Evolutionary conservation across 2,797 vertebrate genomes (phyloP).

Genomic region (Siniperca obscura): DNA sequence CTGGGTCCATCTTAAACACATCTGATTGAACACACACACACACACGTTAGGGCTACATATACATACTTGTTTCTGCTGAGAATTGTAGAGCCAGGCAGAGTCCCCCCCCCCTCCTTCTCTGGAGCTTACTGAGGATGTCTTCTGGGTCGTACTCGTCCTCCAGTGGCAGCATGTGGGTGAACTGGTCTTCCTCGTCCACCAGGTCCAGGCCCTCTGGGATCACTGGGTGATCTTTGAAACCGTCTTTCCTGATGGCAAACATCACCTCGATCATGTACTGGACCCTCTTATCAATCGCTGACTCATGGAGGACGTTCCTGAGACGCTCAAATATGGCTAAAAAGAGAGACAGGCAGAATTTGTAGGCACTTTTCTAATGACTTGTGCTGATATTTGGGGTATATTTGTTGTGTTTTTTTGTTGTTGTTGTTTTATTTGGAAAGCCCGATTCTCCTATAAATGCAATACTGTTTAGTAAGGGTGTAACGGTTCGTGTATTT

Average conservation of each 20-base stretch:
- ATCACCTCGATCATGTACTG: constrained; percentile 99
- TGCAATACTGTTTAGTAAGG: too few relatives aligned
- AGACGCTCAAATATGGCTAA: constrained; percentile 98
- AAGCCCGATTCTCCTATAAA: background rate
- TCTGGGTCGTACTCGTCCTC: constrained; percentile 96
- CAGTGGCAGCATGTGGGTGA: constrained; percentile 97
- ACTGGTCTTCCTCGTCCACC: constrained; percentile 97
- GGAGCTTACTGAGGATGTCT: constrained; percentile 92
- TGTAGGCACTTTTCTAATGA: background rate
- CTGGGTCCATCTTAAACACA: constrained; percentile 97
- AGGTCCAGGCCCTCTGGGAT: constrained; percentile 93
- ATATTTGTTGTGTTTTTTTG: background rate
- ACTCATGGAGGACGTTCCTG: constrained; percentile 96
- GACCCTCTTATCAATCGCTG: constrained; percentile 96
- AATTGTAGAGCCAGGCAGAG: rapidly evolving
- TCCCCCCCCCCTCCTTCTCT: background rate
- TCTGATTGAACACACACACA: constrained; percentile 82
- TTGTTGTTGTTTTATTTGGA: too few relatives aligned
- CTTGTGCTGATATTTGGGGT: background rate
- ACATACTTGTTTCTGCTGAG: background rate
- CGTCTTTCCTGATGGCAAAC: constrained; percentile 98
- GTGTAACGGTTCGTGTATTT: too few relatives aligned
- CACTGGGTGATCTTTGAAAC: constrained; percentile 97
- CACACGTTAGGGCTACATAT: constrained; percentile 14
- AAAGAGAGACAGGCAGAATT: constrained; percentile 8